A percentile compares a stretch with the other conserved stretches of the same genome.
Conservation (phyloP, 2,888 invertebrate genomes). For the Stomorhina lunata region DNA sequence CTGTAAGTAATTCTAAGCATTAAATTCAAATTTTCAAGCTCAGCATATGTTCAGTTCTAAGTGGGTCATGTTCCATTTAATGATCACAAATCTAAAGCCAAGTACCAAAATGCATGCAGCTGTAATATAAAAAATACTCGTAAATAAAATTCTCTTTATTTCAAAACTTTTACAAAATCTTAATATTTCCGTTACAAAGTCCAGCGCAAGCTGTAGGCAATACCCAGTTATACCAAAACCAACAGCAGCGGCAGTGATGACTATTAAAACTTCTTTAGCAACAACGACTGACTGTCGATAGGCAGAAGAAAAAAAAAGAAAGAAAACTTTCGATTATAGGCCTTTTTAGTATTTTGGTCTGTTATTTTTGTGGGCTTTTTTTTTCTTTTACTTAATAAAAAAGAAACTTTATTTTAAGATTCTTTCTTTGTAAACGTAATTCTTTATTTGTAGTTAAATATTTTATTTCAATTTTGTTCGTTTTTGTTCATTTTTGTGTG, state of each 20-base stretch:
- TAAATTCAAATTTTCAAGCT: background rate
- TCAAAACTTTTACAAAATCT: constrained; percentile 7
- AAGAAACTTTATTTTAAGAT: constrained; percentile 8
- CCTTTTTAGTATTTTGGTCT: constrained; percentile 14
- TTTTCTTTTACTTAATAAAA: background rate
- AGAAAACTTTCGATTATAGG: constrained; percentile 67
- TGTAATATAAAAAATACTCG: background rate
- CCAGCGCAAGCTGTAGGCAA: background rate
- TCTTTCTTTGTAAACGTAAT: constrained; percentile 42
- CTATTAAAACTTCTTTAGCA: background rate
- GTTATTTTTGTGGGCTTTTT: background rate
- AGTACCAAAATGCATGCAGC: background rate
- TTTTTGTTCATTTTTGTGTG: background rate
- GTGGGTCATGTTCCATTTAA: constrained; percentile 22
- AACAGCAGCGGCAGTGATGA: background rate
- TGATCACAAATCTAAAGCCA: background rate
- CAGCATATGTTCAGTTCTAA: too few relatives aligned
- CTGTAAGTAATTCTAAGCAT: background rate
- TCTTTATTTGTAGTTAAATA: constrained; percentile 12
- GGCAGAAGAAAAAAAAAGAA: background rate
- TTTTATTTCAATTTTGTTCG: constrained; percentile 13
- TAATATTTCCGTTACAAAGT: constrained; percentile 30
- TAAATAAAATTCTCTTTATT: constrained; percentile 6
- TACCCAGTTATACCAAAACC: background rate
- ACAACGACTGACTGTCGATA: background rate